Base-by-base conservation (phyloP, 2,797 vertebrate genomes). In the Falco peregrinus region DNA sequence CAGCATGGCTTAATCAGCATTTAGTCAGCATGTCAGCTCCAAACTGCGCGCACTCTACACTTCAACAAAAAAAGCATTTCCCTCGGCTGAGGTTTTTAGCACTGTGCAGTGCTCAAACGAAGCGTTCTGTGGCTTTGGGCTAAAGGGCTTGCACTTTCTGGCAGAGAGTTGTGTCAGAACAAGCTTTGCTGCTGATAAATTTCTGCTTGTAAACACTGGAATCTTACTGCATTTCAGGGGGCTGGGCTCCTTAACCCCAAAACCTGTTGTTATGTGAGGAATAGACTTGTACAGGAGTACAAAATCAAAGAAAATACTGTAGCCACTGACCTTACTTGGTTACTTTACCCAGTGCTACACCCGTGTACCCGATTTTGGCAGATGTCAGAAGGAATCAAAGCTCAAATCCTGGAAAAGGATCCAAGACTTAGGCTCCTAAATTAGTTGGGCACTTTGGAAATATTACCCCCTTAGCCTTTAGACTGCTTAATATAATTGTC, bases 401-500 rank as follows among this genome's bases (percentile, higher is more conserved):
- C 33, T 85, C 54, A 71, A 68, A 65, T 87, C 33, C 80, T 87
- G 71, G 16, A 60, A 89, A 63, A 81, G 15, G 16, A 79, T 70
- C 59, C 54, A 75, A 90, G 47, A 76, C 29, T 33, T 65, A 80
- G 25, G 28, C 45, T 91, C 61, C 75, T 83, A 79, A 95, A 89
- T 89, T 75, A 91, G 56, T 69, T 54, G 69, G 35, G n/a, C 53
- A 69, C 71, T 93, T 90, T 64, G 64, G 77, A 96, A 95, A 93
- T 87, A 87, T 43, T 84, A 84, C 33, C 31, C 69, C 69, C 35
- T 81, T 91, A 70, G 64, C 43, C 70, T 93, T 90, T 87, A 75
- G 80, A 86, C 50, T 54, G 54, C 45, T 91, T 95, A 92, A 85
- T 87, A 61, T 26, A 67, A 79, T 93, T 92, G 96, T 85, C 73